These are phyloP conservation scores for Cerastis rubricosa DNA, from an alignment of 2,888 invertebrate genomes.

Conservation along the genomic window DNA sequence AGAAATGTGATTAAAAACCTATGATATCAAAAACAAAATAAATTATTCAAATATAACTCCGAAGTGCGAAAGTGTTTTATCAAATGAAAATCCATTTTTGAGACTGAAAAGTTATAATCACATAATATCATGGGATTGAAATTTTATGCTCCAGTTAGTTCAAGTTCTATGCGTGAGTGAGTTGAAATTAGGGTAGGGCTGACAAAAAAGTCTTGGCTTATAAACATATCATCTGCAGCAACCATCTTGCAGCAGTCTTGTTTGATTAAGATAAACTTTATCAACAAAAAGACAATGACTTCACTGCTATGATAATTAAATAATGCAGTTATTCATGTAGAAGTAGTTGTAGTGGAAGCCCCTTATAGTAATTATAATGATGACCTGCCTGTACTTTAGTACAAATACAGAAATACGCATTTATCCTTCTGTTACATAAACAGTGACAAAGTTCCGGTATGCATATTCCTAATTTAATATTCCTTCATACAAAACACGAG, in stretches of 20 bases:
- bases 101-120: slow-evolving; percentile 57
- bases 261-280: neutral
- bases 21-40: slow-evolving; percentile 11
- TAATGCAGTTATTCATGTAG: neutral
- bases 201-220: neutral
- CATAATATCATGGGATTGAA: slow-evolving; percentile 62
- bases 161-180: slow-evolving; percentile 32
- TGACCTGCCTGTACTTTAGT: neutral
- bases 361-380: neutral
- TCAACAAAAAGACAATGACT: neutral
- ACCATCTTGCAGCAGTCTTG: neutral
- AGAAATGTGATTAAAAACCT: neutral
- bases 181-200: slow-evolving; percentile 20
- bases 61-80: slow-evolving; percentile 32
- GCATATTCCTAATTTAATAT: neutral
- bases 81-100: slow-evolving; percentile 51
- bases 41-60: slow-evolving; percentile 49
- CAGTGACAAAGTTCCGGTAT: neutral
- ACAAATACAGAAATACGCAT: neutral
- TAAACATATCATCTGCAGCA: neutral
- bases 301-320: neutral
- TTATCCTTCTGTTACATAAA: neutral
- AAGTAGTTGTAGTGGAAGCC: neutral
- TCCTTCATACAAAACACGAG: neutral
- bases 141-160: slow-evolving; percentile 48